These are phyloP conservation scores for Drosophila neoperkinsi DNA, from an alignment of 2,888 invertebrate genomes.

Conservation along the genomic window DNA sequence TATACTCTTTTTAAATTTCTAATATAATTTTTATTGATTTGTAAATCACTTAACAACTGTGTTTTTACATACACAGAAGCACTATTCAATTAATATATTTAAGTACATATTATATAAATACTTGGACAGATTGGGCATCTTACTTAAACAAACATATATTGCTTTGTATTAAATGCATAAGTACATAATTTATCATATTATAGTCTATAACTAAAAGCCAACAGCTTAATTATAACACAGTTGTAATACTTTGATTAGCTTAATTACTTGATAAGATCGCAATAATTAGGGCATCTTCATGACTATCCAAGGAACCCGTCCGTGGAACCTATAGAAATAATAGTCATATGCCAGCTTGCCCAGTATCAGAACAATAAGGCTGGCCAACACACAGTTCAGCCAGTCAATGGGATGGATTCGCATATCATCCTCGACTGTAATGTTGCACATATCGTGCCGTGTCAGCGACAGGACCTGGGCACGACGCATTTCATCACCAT, in stretches of 20 bases:
- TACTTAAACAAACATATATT: not conserved
- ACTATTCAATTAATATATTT: not conserved
- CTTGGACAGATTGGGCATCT: not conserved
- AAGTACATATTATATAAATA: not conserved
- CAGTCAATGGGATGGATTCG: slow-evolving; percentile 90
- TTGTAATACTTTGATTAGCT: slow-evolving; percentile 15
- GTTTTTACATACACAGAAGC: not conserved
- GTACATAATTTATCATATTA: not conserved
- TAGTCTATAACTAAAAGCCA: not conserved
- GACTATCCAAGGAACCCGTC: slow-evolving; percentile 93
- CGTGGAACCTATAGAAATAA: slow-evolving; percentile 91
- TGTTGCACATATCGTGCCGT: slow-evolving; percentile 89
- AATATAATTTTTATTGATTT: not conserved
- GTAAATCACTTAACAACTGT: not conserved
- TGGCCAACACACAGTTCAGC: slow-evolving; percentile 89
- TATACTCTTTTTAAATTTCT: not conserved
- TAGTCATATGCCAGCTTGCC: slow-evolving; percentile 93
- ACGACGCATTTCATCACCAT: slow-evolving; percentile 79
- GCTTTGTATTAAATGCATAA: not conserved
- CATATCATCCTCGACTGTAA: slow-evolving; percentile 85
- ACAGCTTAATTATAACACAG: slow-evolving; percentile 9
- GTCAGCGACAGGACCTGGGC: slow-evolving; percentile 89
- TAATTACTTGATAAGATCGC: not conserved
- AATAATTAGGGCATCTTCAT: slow-evolving; percentile 88
- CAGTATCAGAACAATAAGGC: slow-evolving; percentile 89